Evolutionary conservation across 2,888 invertebrate species (phyloP).

Genomic region (Amphimallon solstitiale): DNA sequence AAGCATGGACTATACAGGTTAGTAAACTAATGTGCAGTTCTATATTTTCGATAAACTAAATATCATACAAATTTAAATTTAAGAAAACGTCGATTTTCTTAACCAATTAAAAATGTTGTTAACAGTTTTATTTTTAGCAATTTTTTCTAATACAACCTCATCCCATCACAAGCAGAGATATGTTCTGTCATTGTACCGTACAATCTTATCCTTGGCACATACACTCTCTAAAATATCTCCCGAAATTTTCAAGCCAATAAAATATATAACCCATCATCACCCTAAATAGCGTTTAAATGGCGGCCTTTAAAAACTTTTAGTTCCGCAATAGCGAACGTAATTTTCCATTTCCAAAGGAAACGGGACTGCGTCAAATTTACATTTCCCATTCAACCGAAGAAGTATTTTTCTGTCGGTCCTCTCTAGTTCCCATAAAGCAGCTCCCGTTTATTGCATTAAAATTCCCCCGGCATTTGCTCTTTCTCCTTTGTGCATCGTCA

Average conservation of each 20-base stretch:
- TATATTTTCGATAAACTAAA: too few species aligned
- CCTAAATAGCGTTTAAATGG: slow-evolving; percentile 23
- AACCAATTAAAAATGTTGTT: too few species aligned
- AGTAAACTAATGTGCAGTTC: slow-evolving; percentile 39
- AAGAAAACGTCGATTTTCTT: not conserved
- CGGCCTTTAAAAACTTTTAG: slow-evolving; percentile 6
- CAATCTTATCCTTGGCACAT: not conserved
- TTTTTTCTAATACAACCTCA: too few species aligned
- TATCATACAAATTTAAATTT: too few species aligned
- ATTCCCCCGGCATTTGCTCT: slow-evolving; percentile 34
- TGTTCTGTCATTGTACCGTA: too few species aligned
- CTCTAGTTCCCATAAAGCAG: slow-evolving; percentile 36
- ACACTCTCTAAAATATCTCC: not conserved
- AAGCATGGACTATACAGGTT: slow-evolving; percentile 99
- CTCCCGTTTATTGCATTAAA: slow-evolving; percentile 36
- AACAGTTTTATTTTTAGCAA: too few species aligned
- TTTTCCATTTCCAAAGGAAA: slow-evolving; percentile 31
- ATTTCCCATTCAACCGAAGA: slow-evolving; percentile 36
- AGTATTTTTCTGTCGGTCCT: slow-evolving; percentile 30
- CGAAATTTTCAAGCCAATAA: not conserved
- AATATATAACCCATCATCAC: not conserved
- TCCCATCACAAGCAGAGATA: too few species aligned
- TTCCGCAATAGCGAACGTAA: slow-evolving; percentile 10
- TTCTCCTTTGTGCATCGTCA: slow-evolving; percentile 22
- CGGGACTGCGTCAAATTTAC: slow-evolving; percentile 32